These are phyloP conservation scores for Andinoacara biseriatus DNA, from an alignment of 2,113 vertebrate species.

Conservation along the genomic window DNA sequence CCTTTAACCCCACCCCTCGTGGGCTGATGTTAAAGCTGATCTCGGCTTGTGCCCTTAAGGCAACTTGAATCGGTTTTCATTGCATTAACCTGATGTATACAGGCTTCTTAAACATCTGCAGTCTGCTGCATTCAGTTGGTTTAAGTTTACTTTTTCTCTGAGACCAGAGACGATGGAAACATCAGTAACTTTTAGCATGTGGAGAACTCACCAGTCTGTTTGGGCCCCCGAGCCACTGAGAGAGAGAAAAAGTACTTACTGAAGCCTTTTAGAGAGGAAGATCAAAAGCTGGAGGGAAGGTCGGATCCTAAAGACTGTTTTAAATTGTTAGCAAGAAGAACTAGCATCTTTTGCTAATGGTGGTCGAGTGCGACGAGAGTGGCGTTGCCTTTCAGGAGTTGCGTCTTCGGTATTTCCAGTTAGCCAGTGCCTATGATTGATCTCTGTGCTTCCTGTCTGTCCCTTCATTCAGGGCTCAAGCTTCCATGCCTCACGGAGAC, in stretches of 20 bases:
- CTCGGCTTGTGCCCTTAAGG: conserved; percentile 34
- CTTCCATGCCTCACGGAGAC: conserved; percentile 84
- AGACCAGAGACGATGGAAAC: conserved; percentile 37
- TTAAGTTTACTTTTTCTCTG: conserved; percentile 31
- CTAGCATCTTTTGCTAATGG: background rate
- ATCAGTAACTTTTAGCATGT: conserved; percentile 39
- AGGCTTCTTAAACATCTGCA: conserved; percentile 47
- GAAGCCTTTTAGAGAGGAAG: conserved; percentile 46
- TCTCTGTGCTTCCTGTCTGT: background rate
- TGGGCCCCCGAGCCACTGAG: conserved; percentile 52
- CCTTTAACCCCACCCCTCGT: conserved; percentile 44
- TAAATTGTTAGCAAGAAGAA: conserved; percentile 14
- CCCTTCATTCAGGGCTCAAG: conserved; percentile 80
- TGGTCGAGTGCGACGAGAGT: background rate
- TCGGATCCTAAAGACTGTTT: conserved; percentile 24
- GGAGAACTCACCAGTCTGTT: conserved; percentile 21
- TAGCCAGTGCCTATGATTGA: background rate
- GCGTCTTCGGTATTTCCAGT: background rate
- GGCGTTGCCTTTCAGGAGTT: background rate
- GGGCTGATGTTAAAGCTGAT: background rate
- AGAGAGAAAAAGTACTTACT: conserved; percentile 22
- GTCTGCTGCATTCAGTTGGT: background rate
- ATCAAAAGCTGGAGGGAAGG: conserved; percentile 55
- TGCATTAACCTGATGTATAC: conserved; percentile 53
- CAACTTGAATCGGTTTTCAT: conserved; percentile 47